Conservation (phyloP, 2,888 invertebrate genomes). For the Campoletis raptor region DNA sequence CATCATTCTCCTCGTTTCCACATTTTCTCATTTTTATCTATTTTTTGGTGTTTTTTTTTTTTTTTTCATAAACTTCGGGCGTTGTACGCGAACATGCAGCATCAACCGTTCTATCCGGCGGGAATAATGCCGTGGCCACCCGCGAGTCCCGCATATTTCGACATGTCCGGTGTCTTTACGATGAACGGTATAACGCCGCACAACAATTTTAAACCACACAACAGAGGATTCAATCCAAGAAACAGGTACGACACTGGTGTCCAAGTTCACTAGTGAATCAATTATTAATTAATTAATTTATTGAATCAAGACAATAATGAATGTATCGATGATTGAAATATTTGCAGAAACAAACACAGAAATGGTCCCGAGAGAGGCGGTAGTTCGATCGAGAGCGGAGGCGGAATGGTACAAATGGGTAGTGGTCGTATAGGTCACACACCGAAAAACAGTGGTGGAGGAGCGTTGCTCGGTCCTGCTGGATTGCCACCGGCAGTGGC, state of each 20-base stretch:
- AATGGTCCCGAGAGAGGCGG: constrained; percentile 81
- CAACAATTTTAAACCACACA: constrained; percentile 87
- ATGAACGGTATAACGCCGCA: constrained; percentile 91
- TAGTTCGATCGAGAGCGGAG: constrained; percentile 57
- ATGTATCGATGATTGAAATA: background rate
- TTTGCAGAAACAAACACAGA: constrained; percentile 82
- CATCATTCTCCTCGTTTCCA: background rate
- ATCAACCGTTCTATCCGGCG: constrained; percentile 88
- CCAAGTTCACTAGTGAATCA: too few relatives aligned
- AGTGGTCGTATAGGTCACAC: constrained; percentile 78
- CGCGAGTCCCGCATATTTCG: constrained; percentile 87
- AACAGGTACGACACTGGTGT: constrained; percentile 79
- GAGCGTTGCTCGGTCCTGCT: constrained; percentile 69
- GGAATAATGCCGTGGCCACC: constrained; percentile 87
- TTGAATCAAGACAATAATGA: background rate
- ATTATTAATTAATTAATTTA: too few relatives aligned
- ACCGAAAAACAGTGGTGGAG: constrained; percentile 73
- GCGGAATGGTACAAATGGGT: constrained; percentile 79
- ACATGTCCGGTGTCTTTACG: constrained; percentile 90
- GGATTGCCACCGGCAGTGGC: background rate
- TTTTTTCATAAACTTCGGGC: constrained; percentile 66
- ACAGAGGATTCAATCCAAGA: constrained; percentile 84
- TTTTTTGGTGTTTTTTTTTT: background rate
- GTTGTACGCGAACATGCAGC: constrained; percentile 82
- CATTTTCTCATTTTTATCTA: background rate